Base-by-base conservation (phyloP, 2,797 vertebrate species). In the Epinephelus awoara region DNA sequence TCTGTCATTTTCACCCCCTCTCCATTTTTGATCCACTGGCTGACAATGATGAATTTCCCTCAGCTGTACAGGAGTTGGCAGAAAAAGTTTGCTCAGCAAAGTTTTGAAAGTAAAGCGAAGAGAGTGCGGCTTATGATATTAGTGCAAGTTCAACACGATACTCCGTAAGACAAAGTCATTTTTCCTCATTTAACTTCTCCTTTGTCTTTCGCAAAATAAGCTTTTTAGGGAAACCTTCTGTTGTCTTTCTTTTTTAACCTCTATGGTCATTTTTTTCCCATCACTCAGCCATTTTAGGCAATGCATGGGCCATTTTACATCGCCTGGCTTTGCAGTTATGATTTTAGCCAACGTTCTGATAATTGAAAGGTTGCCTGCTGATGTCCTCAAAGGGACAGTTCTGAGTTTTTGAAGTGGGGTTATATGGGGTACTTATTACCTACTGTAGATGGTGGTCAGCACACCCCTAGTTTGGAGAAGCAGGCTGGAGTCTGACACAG, bases 31-130 rank as follows among this genome's bases (percentile, higher is more conserved):
- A 94, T 93, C 90, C 89, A 71, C 78, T 29, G 75, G 88, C 89
- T 93, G 92, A 94, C 95, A 94, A 93, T 94, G 93, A 91, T 93
- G 90, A 93, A 92, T 94, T 92, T 92, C 87, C 81, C 88, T 91
- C 86, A 85, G 88, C 89, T 87, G 82, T 77, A 89, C 78, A 82
- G 84, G 82, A 93, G 77, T 90, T 91, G 83, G 88, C 74, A 86
- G 75, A 91, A 93, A 92, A 93, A 92, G 91, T 94, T 92, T 91
- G 75, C 88, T 91, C 87, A 80, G 85, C 91, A 86, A 92, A 93
- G 87, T 95, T 93, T 91, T 82, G 52, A 88, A 89, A 93, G 84
- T 91, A 79, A 87, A 90, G 77, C 40, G 57, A 85, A 85, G 65
- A 79, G 68, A 86, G 74, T 82, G 57, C 54, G 40, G 80, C 86